Conservation (phyloP, 1,140 invertebrate genomes). For the Drosophila obscura region DNA sequence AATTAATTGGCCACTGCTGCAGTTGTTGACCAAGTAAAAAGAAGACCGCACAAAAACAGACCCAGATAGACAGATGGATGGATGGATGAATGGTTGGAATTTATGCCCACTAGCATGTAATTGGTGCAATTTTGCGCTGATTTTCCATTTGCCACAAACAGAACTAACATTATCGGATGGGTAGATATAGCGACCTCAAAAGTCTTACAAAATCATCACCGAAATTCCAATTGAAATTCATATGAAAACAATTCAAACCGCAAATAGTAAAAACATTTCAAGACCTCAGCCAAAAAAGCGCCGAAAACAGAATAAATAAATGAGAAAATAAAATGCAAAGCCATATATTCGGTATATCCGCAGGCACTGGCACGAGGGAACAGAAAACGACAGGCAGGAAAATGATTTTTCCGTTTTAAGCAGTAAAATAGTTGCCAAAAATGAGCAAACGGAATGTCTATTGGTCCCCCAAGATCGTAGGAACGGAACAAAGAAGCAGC, state of each 20-base stretch:
- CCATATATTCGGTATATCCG: slow-evolving; percentile 54
- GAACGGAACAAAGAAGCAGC: slow-evolving; percentile 8
- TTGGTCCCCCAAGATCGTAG: neutral
- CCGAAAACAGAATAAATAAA: slow-evolving; percentile 53
- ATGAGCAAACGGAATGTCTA: neutral
- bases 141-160: slow-evolving; percentile 17
- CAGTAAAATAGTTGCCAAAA: slow-evolving; percentile 62
- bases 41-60: slow-evolving; percentile 2
- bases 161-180: neutral
- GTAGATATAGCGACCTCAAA: slow-evolving; percentile 13
- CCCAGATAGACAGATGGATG: neutral
- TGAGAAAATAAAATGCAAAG: slow-evolving; percentile 60
- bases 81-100: slow-evolving; percentile 31
- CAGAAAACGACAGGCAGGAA: slow-evolving; percentile 50
- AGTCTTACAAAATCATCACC: slow-evolving; percentile 25
- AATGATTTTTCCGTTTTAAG: slow-evolving; percentile 73
- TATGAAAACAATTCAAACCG: slow-evolving; percentile 53
- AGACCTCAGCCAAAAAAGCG: slow-evolving; percentile 39
- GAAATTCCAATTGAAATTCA: slow-evolving; percentile 36
- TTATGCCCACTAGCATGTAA: slow-evolving; percentile 30
- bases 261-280: slow-evolving; percentile 65
- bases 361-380: slow-evolving; percentile 21
- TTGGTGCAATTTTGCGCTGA: slow-evolving; percentile 41
- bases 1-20: slow-evolving; percentile 78
- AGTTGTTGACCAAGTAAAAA: slow-evolving; percentile 43